Evolutionary conservation across 2,113 vertebrate genomes (phyloP), one percentile per base, ranked within the genome.

Genomic region (human (Homo sapiens)): DNA sequence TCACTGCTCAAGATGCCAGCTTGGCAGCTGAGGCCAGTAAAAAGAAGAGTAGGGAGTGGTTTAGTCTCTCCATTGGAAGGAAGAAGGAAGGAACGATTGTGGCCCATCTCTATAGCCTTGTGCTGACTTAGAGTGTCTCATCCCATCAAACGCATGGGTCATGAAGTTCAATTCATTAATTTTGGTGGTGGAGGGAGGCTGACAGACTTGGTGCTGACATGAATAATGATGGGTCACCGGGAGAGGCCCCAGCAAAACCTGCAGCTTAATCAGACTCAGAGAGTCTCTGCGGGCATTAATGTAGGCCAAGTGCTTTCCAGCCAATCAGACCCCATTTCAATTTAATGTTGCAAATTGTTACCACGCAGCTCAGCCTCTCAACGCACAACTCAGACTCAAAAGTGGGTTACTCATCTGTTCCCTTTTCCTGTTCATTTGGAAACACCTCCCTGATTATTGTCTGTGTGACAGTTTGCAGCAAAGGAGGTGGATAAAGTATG

Each of bases 211-310:
- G 83, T 1, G 84, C 94, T 96, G 98, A 90, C 35, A 40, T 92
- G 98, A 98, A 98, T 97, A 92, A 98, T 89, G 98, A 98, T 87
- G 76, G 97, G 93, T 98, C 88, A 97, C 86, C 5, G 22, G 75
- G 94, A 98, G 76, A 98, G 43, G 96, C 90, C 90, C 97, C 93
- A 61, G 98, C 90, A 97, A 97, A 98, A 96, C 89, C 83, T 89
- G 95, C 90, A 94, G 96, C 97, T 98, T 97, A 97, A 98, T 97
- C 91, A 16, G 2, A 96, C 91, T 11, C 1, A 90, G 94, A 81
- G 52, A 72, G 6, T 95, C 97, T 97, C 97, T 88, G 48, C 1
- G 22, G 93, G 82, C 95, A 95, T 82, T 88, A 89, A 98, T 96
- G 73, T 89, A 97, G 98, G 96, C 96, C 97, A 98, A 95, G 97